Conservation (phyloP, 2,888 invertebrate species). For the Teleiodes luculella region DNA sequence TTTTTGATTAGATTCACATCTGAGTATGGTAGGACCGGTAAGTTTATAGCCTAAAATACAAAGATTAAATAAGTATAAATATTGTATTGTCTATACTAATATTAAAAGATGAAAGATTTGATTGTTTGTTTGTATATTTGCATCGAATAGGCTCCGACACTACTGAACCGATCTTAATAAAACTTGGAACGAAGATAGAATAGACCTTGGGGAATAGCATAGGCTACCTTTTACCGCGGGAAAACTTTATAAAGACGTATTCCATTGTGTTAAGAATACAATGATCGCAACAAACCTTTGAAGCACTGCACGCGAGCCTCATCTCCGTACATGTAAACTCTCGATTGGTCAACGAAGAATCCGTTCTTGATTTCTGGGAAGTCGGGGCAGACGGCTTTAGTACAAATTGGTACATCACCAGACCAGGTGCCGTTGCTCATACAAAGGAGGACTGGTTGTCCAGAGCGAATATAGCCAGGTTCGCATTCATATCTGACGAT, state of each 20-base stretch:
- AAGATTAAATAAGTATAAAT: neutral
- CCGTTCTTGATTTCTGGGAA: constrained; percentile 92
- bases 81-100: too few species aligned
- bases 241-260: too few species aligned
- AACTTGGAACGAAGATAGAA: too few species aligned
- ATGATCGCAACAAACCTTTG: constrained; percentile 67
- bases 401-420: constrained; percentile 91
- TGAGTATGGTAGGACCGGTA: constrained; percentile 88
- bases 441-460: constrained; percentile 93
- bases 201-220: too few species aligned
- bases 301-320: constrained; percentile 95
- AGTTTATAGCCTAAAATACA: constrained; percentile 87
- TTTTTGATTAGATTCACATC: constrained; percentile 89
- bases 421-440: constrained; percentile 98
- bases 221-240: too few species aligned
- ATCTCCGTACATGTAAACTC: constrained; percentile 90
- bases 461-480: constrained; percentile 91
- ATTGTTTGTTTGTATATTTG: too few species aligned
- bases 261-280: neutral
- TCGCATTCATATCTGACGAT: constrained; percentile 95
- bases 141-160: too few species aligned
- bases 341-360: constrained; percentile 87
- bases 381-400: constrained; percentile 84
- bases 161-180: too few species aligned
- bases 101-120: too few species aligned